Conservation (phyloP, 2,797 vertebrate species). For the Pipistrellus kuhlii region DNA sequence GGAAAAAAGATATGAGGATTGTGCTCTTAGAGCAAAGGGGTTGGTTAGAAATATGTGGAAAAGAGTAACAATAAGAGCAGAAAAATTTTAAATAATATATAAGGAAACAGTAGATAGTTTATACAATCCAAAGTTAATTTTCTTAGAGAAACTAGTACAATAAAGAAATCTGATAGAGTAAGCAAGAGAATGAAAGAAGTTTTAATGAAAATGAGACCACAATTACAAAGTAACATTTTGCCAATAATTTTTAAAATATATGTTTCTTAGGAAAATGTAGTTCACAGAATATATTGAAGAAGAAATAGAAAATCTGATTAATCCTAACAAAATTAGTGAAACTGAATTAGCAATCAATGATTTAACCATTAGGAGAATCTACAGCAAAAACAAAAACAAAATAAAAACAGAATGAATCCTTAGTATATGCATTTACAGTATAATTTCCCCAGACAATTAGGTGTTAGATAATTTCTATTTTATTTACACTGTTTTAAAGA, state of each 20-base stretch:
- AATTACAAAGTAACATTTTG: conserved; percentile 5
- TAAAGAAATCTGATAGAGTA: neutral
- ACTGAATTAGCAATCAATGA: neutral
- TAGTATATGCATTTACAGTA: neutral
- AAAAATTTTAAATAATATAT: neutral
- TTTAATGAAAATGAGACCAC: neutral
- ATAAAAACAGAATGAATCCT: neutral
- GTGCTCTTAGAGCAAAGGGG: neutral
- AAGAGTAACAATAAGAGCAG: neutral
- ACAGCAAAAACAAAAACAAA: neutral
- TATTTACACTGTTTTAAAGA: neutral
- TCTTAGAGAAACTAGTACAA: neutral
- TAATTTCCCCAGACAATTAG: neutral
- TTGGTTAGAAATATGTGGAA: neutral
- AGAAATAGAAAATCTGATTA: conserved; percentile 19
- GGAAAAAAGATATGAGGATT: neutral
- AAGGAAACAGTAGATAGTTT: neutral
- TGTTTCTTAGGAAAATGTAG: conserved; percentile 1
- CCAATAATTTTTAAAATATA: neutral
- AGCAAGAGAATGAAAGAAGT: neutral
- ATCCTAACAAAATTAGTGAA: neutral
- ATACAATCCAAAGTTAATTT: neutral
- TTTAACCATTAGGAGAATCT: neutral
- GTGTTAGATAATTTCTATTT: neutral
- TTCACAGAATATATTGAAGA: neutral